Evolutionary conservation across 53 echinoderm and acorn worm species (phyloP), one percentile per base, ranked within the genome.

Genomic region (Echinometra lucunter): DNA sequence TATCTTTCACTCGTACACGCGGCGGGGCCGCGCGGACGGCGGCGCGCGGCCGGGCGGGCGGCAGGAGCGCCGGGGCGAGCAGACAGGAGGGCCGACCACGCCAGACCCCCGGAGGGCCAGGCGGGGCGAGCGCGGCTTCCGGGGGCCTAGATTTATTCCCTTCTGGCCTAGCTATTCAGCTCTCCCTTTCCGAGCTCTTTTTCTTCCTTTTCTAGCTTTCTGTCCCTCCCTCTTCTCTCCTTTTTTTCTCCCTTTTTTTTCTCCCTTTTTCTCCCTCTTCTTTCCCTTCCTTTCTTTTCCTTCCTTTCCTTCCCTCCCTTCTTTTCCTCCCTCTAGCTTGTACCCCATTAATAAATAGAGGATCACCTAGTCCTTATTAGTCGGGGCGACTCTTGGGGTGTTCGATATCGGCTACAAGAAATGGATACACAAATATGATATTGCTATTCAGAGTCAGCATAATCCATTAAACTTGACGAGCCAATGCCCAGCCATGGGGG

Each of bases 311-410:
- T 18, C 40, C 23, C 23, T 11, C 74, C 74, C 11, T 44, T 81
- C 4, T 49, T n/a, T n/a, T 12, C 53, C 85, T 85, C 49, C 15
- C 23, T 47, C 12, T 30, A 11, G 27, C n/a, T 28, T 28, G 49
- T 85, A 47, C 49, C 15, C 85, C 85, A 85, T 28, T 49, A 49
- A 85, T 85, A 47, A n/a, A 85, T 85, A 13, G n/a, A 21, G 85
- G 85, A 85, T 85, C 85, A 53, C 47, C 85, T 85, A 85, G n/a
- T 47, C 49, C 28, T 10, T 53, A 85, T 85, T 85, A 85, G 85
- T 85, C 1, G 85, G 85, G 49, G 81, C n/a, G 85, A 85, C 85
- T 85, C 11, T 0, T 28, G 11, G 49, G 85, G 85, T 28, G 49
- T 27, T 49, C 47, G 7, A 25, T 30, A 53, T 85, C 49, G 3